Conservation (phyloP, 2,888 invertebrate genomes). For the Ormyrus pomaceus region DNA sequence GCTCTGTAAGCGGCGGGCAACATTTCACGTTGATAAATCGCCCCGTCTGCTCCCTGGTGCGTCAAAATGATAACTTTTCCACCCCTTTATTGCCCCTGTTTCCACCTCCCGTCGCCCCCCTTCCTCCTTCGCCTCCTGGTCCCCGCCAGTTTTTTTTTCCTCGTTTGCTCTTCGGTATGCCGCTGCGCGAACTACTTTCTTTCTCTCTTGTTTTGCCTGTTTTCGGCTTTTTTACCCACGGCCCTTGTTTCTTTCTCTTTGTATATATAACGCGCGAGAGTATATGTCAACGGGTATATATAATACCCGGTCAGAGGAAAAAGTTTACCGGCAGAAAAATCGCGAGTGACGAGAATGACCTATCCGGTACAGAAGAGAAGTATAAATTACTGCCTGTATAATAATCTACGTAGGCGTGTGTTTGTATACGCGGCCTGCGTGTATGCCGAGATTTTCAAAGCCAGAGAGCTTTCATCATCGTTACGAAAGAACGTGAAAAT, state of each 20-base stretch:
- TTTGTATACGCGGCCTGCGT: neutral
- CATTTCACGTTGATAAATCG: constrained; percentile 58
- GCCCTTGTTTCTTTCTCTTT: neutral
- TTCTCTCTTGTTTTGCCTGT: constrained; percentile 27
- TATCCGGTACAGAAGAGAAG: constrained; percentile 39
- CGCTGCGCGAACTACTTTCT: constrained; percentile 8
- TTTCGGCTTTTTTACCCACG: constrained; percentile 37
- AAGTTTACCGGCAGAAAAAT: constrained; percentile 40
- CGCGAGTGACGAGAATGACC: constrained; percentile 31
- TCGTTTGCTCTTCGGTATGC: neutral
- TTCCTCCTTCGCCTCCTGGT: neutral
- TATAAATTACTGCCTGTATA: constrained; percentile 37
- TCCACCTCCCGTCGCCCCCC: constrained; percentile 4
- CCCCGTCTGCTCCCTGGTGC: constrained; percentile 51
- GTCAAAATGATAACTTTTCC: constrained; percentile 58
- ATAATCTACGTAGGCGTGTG: constrained; percentile 18
- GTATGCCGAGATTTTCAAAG: constrained; percentile 22
- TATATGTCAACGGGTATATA: constrained; percentile 1
- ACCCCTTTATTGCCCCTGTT: constrained; percentile 54
- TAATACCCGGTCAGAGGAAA: neutral
- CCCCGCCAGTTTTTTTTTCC: neutral
- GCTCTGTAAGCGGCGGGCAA: constrained; percentile 53
- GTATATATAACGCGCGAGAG: neutral
- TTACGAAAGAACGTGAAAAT: neutral
- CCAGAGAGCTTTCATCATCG: constrained; percentile 29